These are phyloP conservation scores for Hypomecis atomaria DNA, from an alignment of 2,888 invertebrate species.

Conservation along the genomic window DNA sequence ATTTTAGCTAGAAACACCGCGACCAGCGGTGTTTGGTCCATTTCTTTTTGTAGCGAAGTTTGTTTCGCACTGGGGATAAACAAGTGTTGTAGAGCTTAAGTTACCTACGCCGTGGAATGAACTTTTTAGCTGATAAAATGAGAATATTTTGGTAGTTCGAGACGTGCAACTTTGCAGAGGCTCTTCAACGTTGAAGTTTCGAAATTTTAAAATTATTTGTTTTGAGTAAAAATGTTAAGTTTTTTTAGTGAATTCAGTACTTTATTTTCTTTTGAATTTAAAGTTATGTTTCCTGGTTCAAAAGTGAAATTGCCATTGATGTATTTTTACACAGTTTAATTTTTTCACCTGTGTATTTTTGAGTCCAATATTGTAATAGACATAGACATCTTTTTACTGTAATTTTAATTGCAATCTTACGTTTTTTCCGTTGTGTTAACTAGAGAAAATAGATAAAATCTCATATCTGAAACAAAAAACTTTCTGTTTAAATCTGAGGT, in stretches of 20 bases:
- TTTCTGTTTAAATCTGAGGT: too few species aligned
- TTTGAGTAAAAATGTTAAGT: neutral
- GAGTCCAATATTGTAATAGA: too few species aligned
- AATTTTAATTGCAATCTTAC: too few species aligned
- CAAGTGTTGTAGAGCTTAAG: constrained; percentile 53
- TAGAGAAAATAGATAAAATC: too few species aligned
- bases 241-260: neutral
- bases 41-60: constrained; percentile 35
- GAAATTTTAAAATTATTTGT: neutral
- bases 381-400: too few species aligned
- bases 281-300: too few species aligned
- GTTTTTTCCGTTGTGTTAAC: too few species aligned
- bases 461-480: too few species aligned
- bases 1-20: neutral
- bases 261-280: too few species aligned
- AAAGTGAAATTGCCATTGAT: too few species aligned
- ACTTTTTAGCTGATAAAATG: constrained; percentile 42
- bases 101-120: constrained; percentile 42
- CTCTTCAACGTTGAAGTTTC: neutral
- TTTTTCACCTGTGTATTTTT: too few species aligned
- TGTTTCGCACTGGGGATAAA: constrained; percentile 46
- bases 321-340: too few species aligned
- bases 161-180: constrained; percentile 7
- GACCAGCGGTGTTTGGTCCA: neutral
- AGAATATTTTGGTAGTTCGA: constrained; percentile 21